A percentile compares a stretch with the other conserved stretches of the same genome.
Conservation (phyloP, 2,888 invertebrate genomes). For the Molorchus minor region DNA sequence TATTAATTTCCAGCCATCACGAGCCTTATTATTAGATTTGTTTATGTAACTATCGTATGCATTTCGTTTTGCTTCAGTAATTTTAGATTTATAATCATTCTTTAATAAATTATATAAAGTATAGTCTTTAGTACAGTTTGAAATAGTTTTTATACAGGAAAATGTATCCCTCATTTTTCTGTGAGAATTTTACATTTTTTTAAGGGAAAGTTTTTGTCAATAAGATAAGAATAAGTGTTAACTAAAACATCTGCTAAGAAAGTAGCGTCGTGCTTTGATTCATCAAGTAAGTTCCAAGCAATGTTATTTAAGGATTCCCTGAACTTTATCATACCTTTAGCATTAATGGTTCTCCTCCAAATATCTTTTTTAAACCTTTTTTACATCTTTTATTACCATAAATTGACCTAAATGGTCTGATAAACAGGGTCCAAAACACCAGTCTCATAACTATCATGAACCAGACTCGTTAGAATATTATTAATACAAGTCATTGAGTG, state of each 20-base stretch:
- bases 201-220: background rate
- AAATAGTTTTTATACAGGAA: background rate
- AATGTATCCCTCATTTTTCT: too few relatives aligned
- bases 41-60: too few relatives aligned
- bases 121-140: too few relatives aligned
- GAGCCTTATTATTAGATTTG: too few relatives aligned
- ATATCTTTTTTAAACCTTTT: background rate
- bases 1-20: too few relatives aligned
- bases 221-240: background rate
- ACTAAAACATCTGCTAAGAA: background rate
- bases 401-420: slow-evolving; percentile 6
- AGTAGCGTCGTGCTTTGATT: background rate
- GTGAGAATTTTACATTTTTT: background rate
- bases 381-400: background rate
- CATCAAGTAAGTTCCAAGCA: background rate
- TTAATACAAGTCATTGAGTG: slow-evolving; percentile 1
- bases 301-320: background rate
- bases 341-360: too few relatives aligned
- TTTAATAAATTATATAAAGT: too few relatives aligned
- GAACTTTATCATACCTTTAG: too few relatives aligned
- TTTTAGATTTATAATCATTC: too few relatives aligned
- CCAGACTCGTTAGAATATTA: slow-evolving; percentile 5
- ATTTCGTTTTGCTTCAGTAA: too few relatives aligned
- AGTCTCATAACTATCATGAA: background rate
- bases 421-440: slow-evolving; percentile 4